A percentile compares a stretch with the other conserved stretches of the same genome.
phyloP scores from a whole-genome alignment of 2,888 invertebrate genomes.

The Busseola fusca region DNA sequence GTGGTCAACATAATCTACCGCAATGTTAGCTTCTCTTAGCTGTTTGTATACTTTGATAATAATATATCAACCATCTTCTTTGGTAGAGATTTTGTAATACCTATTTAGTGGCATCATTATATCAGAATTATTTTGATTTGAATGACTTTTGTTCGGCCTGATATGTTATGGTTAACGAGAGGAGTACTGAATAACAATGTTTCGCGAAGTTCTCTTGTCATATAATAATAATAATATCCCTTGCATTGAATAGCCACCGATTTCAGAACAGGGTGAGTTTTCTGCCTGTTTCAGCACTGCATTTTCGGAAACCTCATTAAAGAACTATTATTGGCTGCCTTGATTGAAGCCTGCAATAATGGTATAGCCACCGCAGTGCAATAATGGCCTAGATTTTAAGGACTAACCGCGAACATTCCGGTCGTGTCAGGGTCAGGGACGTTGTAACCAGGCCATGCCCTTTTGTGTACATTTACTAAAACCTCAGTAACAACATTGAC shows the following conservation, averaged over 20 bases:
- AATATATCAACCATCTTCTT: background rate
- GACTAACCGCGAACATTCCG: conserved; percentile 1
- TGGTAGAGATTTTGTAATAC: background rate
- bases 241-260: background rate
- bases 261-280: background rate
- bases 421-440: background rate
- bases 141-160: conserved; percentile 10
- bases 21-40: conserved; percentile 41
- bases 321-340: background rate
- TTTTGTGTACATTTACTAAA: background rate
- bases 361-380: background rate
- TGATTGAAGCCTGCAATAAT: background rate
- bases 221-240: conserved; percentile 4
- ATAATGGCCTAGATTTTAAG: conserved; percentile 5
- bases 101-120: background rate
- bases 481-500: background rate
- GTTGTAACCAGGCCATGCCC: background rate
- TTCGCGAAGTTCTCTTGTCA: conserved; percentile 7
- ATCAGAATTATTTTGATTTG: conserved; percentile 1
- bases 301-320: background rate
- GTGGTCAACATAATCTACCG: conserved; percentile 52
- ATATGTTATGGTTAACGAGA: conserved; percentile 13
- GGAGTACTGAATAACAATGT: conserved; percentile 9
- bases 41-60: conserved; percentile 3
- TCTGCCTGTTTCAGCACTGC: background rate